A percentile compares a stretch with the other conserved stretches of the same genome.
Conservation (phyloP, 2,797 vertebrate species). For the Manis crassicaudata region DNA sequence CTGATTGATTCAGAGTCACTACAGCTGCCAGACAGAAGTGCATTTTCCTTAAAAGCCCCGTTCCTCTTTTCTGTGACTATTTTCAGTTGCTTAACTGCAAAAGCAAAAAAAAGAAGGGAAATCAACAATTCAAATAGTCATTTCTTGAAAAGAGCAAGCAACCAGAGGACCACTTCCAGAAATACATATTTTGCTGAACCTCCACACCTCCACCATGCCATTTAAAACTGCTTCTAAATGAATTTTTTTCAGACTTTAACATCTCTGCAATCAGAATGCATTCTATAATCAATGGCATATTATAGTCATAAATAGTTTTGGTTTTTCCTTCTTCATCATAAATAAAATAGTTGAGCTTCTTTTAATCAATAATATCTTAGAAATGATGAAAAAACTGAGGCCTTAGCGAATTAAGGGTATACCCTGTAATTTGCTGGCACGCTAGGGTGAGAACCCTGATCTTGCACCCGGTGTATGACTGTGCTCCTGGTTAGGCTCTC, state of each 20-base stretch:
- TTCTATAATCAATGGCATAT: constrained; percentile 29
- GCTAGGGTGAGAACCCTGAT: background rate
- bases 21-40: background rate
- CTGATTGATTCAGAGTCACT: background rate
- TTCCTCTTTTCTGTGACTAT: background rate
- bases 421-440: background rate
- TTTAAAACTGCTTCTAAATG: constrained; percentile 24
- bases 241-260: background rate
- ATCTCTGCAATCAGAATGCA: background rate
- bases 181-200: background rate
- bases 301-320: background rate
- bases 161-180: background rate
- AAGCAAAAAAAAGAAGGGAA: background rate
- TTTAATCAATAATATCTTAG: background rate
- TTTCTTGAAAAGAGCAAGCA: background rate
- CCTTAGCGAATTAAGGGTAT: background rate
- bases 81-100: constrained; percentile 6
- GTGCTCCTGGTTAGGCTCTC: background rate
- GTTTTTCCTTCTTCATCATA: background rate
- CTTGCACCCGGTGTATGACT: background rate
- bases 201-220: background rate
- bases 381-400: background rate
- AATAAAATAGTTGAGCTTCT: background rate
- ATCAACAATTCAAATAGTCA: background rate
- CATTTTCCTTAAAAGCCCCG: constrained; percentile 25